Conservation (phyloP, 2,113 vertebrate species). For the Bucco capensis region DNA sequence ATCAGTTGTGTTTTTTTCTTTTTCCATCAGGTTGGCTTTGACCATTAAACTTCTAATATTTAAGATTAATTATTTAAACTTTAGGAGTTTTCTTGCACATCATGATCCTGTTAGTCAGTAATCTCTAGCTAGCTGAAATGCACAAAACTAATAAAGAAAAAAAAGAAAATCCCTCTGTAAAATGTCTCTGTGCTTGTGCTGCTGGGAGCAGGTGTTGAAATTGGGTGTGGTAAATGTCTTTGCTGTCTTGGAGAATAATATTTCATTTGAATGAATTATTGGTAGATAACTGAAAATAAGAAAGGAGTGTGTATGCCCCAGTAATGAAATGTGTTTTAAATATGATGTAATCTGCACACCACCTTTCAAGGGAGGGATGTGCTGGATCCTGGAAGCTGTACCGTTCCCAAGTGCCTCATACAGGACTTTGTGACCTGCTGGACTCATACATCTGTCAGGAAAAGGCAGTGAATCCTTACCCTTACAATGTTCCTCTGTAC, state of each 20-base stretch:
- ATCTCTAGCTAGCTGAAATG: not conserved
- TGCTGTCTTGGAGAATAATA: not conserved
- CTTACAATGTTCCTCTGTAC: rapidly evolving
- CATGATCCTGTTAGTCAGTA: not conserved
- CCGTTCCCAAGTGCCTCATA: rapidly evolving
- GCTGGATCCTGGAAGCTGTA: not conserved
- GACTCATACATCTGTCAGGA: rapidly evolving
- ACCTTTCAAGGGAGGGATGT: not conserved
- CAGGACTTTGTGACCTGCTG: not conserved
- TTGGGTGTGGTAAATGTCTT: not conserved
- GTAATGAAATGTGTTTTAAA: not conserved
- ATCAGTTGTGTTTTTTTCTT: not conserved
- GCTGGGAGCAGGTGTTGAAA: not conserved
- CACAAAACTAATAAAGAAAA: not conserved
- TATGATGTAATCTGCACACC: not conserved
- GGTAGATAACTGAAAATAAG: not conserved
- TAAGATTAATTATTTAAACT: not conserved
- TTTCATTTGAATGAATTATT: not conserved
- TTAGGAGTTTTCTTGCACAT: not conserved
- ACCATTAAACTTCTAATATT: not conserved
- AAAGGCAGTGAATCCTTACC: not conserved
- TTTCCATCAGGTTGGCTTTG: not conserved
- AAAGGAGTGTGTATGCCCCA: not conserved
- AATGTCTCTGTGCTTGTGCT: not conserved
- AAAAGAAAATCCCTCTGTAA: not conserved